These are phyloP conservation scores for Periophthalmus magnuspinnatus DNA, from an alignment of 2,797 vertebrate genomes.

Conservation along the genomic window DNA sequence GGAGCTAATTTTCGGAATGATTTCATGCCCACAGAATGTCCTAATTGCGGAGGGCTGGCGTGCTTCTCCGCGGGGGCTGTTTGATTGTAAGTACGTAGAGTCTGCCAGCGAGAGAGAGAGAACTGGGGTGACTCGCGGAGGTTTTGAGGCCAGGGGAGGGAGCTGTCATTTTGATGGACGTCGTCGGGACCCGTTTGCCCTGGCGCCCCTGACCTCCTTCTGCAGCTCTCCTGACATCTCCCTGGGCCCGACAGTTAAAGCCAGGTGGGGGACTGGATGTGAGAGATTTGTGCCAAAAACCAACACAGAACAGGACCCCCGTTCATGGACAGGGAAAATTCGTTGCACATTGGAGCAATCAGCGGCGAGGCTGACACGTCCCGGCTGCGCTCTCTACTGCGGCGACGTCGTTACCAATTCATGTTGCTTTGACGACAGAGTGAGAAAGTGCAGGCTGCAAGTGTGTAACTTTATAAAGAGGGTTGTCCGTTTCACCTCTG, in stretches of 20 bases:
- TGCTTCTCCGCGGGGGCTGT: slow-evolving; percentile 72
- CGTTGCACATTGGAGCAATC: slow-evolving; percentile 41
- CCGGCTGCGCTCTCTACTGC: background rate
- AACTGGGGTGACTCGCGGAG: slow-evolving; percentile 53
- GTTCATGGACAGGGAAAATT: slow-evolving; percentile 57
- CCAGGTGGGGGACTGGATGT: slow-evolving; percentile 59
- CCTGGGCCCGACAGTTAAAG: slow-evolving; percentile 73
- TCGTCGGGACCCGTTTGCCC: slow-evolving; percentile 73
- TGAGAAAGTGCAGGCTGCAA: background rate
- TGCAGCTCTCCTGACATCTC: slow-evolving; percentile 67
- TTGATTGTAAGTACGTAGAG: slow-evolving; percentile 46
- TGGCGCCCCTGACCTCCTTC: slow-evolving; percentile 75
- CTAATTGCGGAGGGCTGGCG: slow-evolving; percentile 77
- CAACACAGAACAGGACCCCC: slow-evolving; percentile 66
- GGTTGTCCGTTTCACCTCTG: background rate
- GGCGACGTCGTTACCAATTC: background rate
- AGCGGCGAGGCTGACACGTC: background rate
- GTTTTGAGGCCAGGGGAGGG: slow-evolving; percentile 65
- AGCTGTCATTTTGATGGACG: slow-evolving; percentile 80
- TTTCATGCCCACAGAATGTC: slow-evolving; percentile 80
- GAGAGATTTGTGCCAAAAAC: slow-evolving; percentile 41
- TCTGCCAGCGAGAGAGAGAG: slow-evolving; percentile 21
- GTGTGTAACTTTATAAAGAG: background rate
- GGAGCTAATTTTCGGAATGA: slow-evolving; percentile 79
- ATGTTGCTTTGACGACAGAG: background rate